These are phyloP conservation scores for Pipa parva DNA, from an alignment of 2,113 vertebrate genomes.

Conservation along the genomic window DNA sequence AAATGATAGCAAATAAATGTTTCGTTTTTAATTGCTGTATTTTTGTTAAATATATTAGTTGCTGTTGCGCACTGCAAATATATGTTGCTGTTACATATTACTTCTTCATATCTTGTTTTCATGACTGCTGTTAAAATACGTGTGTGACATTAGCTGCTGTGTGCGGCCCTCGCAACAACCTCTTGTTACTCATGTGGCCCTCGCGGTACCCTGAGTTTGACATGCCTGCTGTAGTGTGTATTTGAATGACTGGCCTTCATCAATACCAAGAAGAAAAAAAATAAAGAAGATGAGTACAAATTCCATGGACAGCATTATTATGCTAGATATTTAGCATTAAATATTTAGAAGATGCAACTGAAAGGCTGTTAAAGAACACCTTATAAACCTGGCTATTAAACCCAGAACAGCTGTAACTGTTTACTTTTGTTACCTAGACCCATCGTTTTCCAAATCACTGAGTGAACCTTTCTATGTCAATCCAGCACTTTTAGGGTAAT, in stretches of 20 bases:
- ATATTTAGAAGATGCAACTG: slow-evolving; percentile 39
- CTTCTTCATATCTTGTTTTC: too few relatives aligned
- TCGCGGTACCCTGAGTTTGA: too few relatives aligned
- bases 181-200: too few relatives aligned
- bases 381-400: neutral
- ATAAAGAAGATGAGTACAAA: neutral
- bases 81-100: too few relatives aligned
- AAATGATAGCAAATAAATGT: too few relatives aligned
- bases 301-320: neutral
- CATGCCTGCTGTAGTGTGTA: neutral
- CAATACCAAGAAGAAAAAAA: neutral
- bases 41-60: too few relatives aligned
- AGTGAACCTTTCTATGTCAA: slow-evolving; percentile 67
- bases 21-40: too few relatives aligned
- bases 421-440: slow-evolving; percentile 54
- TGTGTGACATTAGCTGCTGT: too few relatives aligned
- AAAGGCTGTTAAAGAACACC: slow-evolving; percentile 30
- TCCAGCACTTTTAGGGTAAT: slow-evolving; percentile 70
- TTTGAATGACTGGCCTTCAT: neutral
- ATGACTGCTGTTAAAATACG: too few relatives aligned
- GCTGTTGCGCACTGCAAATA: too few relatives aligned
- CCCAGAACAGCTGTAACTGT: slow-evolving; percentile 47
- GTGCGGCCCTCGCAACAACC: too few relatives aligned
- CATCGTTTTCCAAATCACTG: slow-evolving; percentile 59
- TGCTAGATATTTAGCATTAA: neutral